Conservation (phyloP, 2,797 vertebrate species). For the Sylvia borin region DNA sequence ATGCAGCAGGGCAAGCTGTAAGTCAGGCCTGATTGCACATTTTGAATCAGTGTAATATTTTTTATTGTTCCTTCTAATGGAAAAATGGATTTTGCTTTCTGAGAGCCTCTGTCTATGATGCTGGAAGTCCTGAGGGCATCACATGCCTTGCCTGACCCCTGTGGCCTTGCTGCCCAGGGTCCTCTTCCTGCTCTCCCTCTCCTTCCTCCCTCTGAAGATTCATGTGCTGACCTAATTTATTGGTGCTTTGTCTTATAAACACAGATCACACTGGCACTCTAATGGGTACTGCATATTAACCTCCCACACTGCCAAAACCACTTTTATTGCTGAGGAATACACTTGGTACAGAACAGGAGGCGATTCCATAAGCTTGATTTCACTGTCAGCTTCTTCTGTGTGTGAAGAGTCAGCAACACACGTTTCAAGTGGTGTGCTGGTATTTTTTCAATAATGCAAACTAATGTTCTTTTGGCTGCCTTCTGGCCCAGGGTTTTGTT, state of each 20-base stretch:
- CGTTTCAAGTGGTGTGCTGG: neutral
- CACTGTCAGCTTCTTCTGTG: neutral
- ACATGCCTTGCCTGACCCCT: neutral
- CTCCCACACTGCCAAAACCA: neutral
- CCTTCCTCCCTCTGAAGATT: neutral
- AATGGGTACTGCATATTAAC: neutral
- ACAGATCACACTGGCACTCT: neutral
- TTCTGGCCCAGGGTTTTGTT: neutral
- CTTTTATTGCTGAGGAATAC: neutral
- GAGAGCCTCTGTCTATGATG: neutral
- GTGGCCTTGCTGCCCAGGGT: neutral
- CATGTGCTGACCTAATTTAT: constrained; percentile 11
- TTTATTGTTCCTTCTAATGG: constrained; percentile 35
- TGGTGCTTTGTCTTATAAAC: neutral
- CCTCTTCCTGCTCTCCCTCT: neutral
- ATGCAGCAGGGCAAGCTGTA: constrained; percentile 5
- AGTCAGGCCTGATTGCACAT: constrained; percentile 38
- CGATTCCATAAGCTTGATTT: neutral
- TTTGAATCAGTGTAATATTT: constrained; percentile 40
- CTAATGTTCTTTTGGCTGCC: neutral
- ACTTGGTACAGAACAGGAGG: neutral
- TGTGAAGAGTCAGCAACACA: neutral
- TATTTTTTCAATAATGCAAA: neutral
- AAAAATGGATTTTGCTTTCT: constrained; percentile 32
- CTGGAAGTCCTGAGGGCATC: neutral